Percentiles rank a stretch among this genome's conserved stretches.
These are phyloP conservation scores for Amblyornis subalaris DNA, from an alignment of 2,113 vertebrate species.

Conservation along the genomic window DNA sequence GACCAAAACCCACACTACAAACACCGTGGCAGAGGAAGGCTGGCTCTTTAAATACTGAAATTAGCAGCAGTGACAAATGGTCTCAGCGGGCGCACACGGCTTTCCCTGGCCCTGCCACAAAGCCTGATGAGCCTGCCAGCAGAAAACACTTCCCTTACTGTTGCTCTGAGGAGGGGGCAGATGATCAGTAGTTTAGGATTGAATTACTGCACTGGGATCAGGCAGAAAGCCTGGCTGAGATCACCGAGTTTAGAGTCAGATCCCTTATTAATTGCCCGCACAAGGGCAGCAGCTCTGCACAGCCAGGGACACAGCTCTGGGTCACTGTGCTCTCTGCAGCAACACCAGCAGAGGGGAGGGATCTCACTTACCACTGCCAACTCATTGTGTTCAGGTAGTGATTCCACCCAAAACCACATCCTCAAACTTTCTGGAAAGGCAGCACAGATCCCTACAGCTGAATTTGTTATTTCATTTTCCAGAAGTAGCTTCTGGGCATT, in stretches of 20 bases:
- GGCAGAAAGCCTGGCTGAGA: neutral
- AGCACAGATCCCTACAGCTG: neutral
- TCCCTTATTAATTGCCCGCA: neutral
- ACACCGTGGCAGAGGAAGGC: neutral
- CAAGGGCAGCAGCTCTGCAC: neutral
- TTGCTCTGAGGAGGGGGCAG: neutral
- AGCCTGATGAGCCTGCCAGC: neutral
- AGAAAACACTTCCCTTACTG: neutral
- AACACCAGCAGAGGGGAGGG: rapidly evolving
- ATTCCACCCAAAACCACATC: neutral
- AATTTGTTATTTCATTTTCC: neutral
- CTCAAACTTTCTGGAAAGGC: neutral
- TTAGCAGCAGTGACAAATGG: neutral
- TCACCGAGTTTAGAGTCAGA: neutral
- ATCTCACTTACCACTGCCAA: neutral
- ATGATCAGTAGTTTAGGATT: neutral
- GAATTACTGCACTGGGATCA: neutral
- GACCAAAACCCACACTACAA: neutral
- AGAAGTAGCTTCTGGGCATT: neutral
- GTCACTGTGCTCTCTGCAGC: neutral
- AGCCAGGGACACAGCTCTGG: rapidly evolving
- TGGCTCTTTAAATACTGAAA: neutral
- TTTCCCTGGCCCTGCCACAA: neutral
- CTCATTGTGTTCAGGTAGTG: neutral
- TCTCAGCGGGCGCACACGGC: neutral